Percentiles rank a stretch among this genome's conserved stretches.
Evolutionary conservation across 2,113 vertebrate genomes (phyloP).

Genomic region (Formicarius rufipectus): DNA sequence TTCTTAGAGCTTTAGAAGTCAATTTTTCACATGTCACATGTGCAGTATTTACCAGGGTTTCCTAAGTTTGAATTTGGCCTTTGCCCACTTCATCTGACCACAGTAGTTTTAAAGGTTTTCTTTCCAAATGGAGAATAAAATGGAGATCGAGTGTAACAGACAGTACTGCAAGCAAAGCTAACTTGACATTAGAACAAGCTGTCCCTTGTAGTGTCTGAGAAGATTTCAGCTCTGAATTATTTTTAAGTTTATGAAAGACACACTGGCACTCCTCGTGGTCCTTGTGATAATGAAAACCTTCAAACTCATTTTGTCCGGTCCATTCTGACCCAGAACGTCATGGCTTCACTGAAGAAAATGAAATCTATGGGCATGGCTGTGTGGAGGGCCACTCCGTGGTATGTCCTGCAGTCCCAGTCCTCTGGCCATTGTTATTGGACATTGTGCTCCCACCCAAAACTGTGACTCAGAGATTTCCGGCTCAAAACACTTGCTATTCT

Average conservation of each 20-base stretch:
- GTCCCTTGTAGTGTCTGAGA: neutral
- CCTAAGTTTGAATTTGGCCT: neutral
- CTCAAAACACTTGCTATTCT: neutral
- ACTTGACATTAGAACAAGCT: neutral
- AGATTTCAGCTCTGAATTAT: neutral
- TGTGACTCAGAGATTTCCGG: neutral
- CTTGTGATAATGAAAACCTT: neutral
- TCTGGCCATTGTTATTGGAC: neutral
- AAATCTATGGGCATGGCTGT: neutral
- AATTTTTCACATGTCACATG: neutral
- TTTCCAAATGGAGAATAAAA: neutral
- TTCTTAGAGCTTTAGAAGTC: neutral
- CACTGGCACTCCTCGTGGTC: neutral
- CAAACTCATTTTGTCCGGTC: neutral
- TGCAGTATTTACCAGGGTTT: neutral
- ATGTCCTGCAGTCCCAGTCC: neutral
- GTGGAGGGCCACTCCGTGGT: neutral
- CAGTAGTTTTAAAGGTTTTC: neutral
- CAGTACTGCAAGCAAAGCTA: neutral
- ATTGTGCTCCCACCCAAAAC: neutral
- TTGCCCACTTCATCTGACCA: neutral
- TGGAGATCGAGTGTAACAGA: neutral
- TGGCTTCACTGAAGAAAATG: neutral
- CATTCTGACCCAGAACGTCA: neutral
- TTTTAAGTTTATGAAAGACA: neutral